Base-by-base conservation (phyloP, 2,113 vertebrate species). In the Macheiramphus alcinus region DNA sequence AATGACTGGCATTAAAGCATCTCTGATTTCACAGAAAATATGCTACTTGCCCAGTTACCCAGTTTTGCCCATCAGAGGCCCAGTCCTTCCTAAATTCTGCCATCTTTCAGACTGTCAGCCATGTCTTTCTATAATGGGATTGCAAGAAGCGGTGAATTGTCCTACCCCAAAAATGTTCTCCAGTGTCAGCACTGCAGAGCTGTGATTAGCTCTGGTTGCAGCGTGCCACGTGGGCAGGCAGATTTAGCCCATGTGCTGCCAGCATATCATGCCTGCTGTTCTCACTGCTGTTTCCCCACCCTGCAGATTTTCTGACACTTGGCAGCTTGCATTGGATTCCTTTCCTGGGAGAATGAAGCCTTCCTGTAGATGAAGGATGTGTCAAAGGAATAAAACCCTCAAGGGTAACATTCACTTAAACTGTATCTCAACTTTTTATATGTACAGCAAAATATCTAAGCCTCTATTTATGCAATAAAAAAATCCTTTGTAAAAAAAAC, bases 401-500 rank as follows among this genome's bases (percentile, higher is more conserved):
- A 42, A 88, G 75, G 89, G 65, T 27, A 63, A 87, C 56, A 21
- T 75, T 67, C 10, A 21, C 58, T 52, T 47, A 13, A 65, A 19
- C 34, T 13, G 29, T 82, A 27, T 88, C 26, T 83, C 62, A 27
- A 2, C 16, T 90, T 93, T 82, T 95, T 61, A 4, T 72, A 31
- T 3, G 8, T 23, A 55, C 86, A 81, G 74, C 38, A 47, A 82
- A 87, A 91, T 70, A 40, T n/a, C 63, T 53, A 63, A 94, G 73
- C 73, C 45, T 80, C 61, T 92, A 84, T 94, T 97, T 95, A 52
- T 95, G 84, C 73, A 97, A 94, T 97, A 91, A 97, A 97, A 76
- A 61, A 52, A 53, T 18, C 10, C 11, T 95, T 97, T 93, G 56
- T 78, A 34, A 58, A 74, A 65, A 55, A 93, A 59, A 59, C 34